Evolutionary conservation across 2,797 vertebrate genomes (phyloP).

Genomic region (Enteromius treurensis): DNA sequence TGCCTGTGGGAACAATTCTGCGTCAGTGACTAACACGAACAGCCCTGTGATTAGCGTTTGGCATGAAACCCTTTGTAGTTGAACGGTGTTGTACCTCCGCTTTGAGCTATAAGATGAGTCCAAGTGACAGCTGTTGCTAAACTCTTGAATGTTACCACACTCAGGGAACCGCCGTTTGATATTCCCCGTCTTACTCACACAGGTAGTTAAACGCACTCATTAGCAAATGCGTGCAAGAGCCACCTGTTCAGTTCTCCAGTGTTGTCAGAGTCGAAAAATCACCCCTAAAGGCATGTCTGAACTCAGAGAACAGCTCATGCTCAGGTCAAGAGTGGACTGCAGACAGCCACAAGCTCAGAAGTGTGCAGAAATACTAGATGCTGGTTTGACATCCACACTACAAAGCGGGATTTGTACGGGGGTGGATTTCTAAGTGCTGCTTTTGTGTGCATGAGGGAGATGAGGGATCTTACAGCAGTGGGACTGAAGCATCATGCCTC

Average conservation of each 20-base stretch:
- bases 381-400: neutral
- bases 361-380: neutral
- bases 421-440: neutral
- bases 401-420: constrained; percentile 23
- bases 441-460: neutral
- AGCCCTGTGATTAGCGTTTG: constrained; percentile 40
- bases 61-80: constrained; percentile 26
- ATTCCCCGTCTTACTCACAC: constrained; percentile 23
- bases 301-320: neutral
- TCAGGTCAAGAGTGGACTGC: neutral
- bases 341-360: neutral
- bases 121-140: constrained; percentile 15
- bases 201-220: constrained; percentile 28
- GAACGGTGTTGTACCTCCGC: neutral
- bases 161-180: constrained; percentile 1
- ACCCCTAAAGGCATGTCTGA: neutral
- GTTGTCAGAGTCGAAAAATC: neutral
- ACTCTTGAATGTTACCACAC: constrained; percentile 1
- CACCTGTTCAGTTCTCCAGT: constrained; percentile 27
- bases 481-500: neutral
- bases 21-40: constrained; percentile 19
- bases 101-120: constrained; percentile 7
- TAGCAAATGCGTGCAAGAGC: constrained; percentile 1
- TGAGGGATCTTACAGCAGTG: constrained; percentile 3
- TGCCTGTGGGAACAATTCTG: constrained; percentile 55